These are phyloP conservation scores for Tenthredo mesomela DNA, from an alignment of 2,888 invertebrate genomes.

Conservation along the genomic window DNA sequence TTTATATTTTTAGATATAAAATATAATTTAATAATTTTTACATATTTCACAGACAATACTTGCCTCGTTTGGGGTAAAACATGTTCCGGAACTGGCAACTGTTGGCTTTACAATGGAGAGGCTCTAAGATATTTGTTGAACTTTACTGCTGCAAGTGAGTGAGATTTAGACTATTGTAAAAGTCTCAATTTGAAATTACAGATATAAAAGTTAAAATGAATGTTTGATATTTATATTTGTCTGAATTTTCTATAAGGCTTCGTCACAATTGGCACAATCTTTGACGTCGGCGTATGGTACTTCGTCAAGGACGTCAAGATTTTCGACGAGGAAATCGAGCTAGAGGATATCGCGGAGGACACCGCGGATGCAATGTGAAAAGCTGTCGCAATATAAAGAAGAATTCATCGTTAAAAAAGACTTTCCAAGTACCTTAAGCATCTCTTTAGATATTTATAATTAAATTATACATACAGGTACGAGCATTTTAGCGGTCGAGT, in stretches of 20 bases:
- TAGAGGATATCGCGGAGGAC: constrained; percentile 75
- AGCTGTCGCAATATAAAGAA: constrained; percentile 48
- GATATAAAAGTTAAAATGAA: background rate
- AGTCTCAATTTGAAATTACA: background rate
- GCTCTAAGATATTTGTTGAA: constrained; percentile 83
- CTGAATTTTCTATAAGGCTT: constrained; percentile 75
- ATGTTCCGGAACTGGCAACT: constrained; percentile 85
- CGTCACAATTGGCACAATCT: constrained; percentile 83
- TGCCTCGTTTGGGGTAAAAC: constrained; percentile 88
- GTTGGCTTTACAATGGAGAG: constrained; percentile 87
- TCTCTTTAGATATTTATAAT: constrained; percentile 68
- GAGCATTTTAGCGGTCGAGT: constrained; percentile 24
- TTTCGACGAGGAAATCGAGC: constrained; percentile 83
- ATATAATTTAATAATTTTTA: background rate
- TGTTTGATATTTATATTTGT: constrained; percentile 12
- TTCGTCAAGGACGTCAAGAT: constrained; percentile 85
- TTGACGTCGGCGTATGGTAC: constrained; percentile 85
- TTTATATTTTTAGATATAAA: background rate
- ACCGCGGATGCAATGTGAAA: constrained; percentile 65
- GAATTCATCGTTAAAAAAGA: constrained; percentile 66
- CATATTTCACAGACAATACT: constrained; percentile 79
- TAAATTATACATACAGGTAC: constrained; percentile 38
- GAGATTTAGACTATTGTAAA: constrained; percentile 22
- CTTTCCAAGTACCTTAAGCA: constrained; percentile 75
- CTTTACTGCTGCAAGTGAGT: constrained; percentile 82